Evolutionary conservation across 1,140 invertebrate genomes (phyloP).

Genomic region (Bactericera cockerelli): DNA sequence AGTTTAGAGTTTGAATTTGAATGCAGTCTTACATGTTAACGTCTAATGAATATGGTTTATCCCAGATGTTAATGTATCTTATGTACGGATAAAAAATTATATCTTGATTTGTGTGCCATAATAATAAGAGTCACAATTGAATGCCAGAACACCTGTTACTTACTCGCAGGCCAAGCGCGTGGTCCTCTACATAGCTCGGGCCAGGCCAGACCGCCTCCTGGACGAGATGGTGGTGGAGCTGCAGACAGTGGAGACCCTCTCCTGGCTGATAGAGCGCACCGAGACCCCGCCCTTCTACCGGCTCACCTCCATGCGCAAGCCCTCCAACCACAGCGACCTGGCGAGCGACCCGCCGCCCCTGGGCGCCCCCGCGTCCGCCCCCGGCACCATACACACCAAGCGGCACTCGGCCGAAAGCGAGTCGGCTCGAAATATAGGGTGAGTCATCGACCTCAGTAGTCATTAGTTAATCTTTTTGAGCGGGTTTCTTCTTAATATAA

Average conservation of each 20-base stretch:
- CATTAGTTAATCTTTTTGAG: too few species aligned
- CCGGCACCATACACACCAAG: slow-evolving; percentile 88
- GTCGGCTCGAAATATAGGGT: slow-evolving; percentile 35
- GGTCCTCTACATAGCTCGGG: slow-evolving; percentile 75
- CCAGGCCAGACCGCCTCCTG: slow-evolving; percentile 75
- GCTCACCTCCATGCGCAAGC: slow-evolving; percentile 75
- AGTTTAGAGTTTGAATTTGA: too few species aligned
- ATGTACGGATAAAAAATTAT: too few species aligned
- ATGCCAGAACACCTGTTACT: too few species aligned
- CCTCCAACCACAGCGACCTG: slow-evolving; percentile 60
- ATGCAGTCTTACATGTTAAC: too few species aligned
- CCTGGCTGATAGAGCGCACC: slow-evolving; percentile 85
- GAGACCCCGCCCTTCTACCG: slow-evolving; percentile 96
- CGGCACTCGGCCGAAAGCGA: slow-evolving; percentile 44
- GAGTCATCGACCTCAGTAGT: too few species aligned
- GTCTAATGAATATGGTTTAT: too few species aligned
- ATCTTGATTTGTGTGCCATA: too few species aligned
- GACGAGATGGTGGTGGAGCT: slow-evolving; percentile 95
- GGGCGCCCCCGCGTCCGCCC: not conserved
- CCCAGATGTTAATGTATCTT: too few species aligned
- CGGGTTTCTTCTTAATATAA: too few species aligned
- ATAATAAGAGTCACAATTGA: too few species aligned
- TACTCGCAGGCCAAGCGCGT: slow-evolving; percentile 94
- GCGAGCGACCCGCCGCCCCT: slow-evolving; percentile 28
- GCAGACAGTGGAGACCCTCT: slow-evolving; percentile 88